A percentile compares a stretch with the other conserved stretches of the same genome.
These are phyloP conservation scores for Grammomys surdaster DNA, from an alignment of 2,113 vertebrate species.

Conservation along the genomic window DNA sequence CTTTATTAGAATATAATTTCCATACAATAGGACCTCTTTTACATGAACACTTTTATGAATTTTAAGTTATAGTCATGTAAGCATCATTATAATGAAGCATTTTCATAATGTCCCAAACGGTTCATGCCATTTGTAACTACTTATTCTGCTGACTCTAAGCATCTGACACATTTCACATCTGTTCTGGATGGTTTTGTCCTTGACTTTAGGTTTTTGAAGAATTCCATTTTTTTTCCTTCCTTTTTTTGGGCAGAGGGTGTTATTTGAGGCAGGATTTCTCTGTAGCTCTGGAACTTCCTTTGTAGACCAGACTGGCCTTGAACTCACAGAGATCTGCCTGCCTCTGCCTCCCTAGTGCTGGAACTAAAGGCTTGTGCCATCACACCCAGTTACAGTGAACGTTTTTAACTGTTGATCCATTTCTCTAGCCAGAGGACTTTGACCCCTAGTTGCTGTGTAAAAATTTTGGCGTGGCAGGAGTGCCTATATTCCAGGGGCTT, in stretches of 20 bases:
- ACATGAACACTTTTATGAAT: neutral
- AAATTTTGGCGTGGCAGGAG: neutral
- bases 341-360: neutral
- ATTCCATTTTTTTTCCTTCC: neutral
- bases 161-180: neutral
- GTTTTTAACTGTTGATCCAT: neutral
- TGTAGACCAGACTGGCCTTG: neutral
- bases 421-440: neutral
- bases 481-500: neutral
- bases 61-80: neutral
- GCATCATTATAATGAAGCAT: neutral
- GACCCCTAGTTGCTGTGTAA: neutral
- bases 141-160: neutral
- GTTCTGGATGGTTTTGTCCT: conserved; percentile 10
- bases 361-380: neutral
- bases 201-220: neutral
- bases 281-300: neutral
- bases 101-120: neutral
- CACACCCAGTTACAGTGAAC: neutral
- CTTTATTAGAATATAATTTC: conserved; percentile 38
- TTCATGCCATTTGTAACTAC: neutral
- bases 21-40: conserved; percentile 25
- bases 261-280: neutral
- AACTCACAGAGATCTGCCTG: neutral
- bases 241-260: neutral